These are phyloP conservation scores for Taphrorychus bicolor DNA, from an alignment of 2,888 invertebrate species.

Conservation along the genomic window DNA sequence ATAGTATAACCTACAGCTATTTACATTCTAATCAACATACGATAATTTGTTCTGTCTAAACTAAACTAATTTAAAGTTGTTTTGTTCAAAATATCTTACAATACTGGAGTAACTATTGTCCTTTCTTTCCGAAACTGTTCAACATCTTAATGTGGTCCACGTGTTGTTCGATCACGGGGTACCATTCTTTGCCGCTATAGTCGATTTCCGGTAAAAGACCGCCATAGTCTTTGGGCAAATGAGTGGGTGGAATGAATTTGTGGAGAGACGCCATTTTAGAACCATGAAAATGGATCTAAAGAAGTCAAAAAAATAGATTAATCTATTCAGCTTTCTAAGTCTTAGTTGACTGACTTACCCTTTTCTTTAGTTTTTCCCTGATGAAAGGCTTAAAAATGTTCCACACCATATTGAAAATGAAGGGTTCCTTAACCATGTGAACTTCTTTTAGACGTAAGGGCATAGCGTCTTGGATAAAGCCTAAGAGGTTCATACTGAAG, in stretches of 20 bases:
- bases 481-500: constrained; percentile 78
- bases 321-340: too few relatives aligned
- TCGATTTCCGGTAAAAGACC: constrained; percentile 77
- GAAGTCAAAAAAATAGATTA: neutral
- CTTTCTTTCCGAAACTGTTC: constrained; percentile 72
- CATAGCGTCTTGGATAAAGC: constrained; percentile 89
- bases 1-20: too few relatives aligned
- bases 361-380: constrained; percentile 76
- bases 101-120: constrained; percentile 47
- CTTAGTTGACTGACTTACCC: too few relatives aligned
- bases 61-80: too few relatives aligned
- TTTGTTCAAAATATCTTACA: neutral
- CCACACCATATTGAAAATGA: constrained; percentile 86
- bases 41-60: too few relatives aligned
- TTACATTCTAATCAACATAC: too few relatives aligned
- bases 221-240: constrained; percentile 79
- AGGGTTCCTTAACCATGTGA: constrained; percentile 85
- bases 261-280: constrained; percentile 79
- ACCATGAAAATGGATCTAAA: constrained; percentile 87
- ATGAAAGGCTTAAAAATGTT: constrained; percentile 84
- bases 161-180: constrained; percentile 70
- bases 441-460: constrained; percentile 84
- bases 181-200: constrained; percentile 82
- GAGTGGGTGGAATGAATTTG: constrained; percentile 70
- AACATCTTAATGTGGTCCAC: constrained; percentile 72